A percentile compares a stretch with the other conserved stretches of the same genome.
Evolutionary conservation across 1,140 invertebrate genomes (phyloP).

Genomic region (Nomia melanderi): DNA sequence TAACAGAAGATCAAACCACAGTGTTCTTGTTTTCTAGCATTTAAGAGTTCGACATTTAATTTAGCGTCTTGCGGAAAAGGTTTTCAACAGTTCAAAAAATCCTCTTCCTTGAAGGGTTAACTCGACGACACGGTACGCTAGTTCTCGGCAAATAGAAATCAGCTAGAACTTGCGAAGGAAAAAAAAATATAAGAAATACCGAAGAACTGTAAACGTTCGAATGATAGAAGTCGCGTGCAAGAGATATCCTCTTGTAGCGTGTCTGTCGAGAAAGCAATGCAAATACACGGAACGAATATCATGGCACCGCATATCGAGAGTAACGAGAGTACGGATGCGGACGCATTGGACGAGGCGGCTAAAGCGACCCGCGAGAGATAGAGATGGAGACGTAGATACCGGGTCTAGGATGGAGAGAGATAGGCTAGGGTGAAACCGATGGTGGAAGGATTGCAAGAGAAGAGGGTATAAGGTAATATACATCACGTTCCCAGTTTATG

Average conservation of each 20-base stretch:
- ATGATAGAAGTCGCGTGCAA: background rate
- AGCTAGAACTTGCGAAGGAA: no score
- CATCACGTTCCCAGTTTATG: constrained; percentile 76
- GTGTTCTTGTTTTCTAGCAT: no score
- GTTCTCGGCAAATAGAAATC: background rate
- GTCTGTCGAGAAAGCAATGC: constrained; percentile 5
- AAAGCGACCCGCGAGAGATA: background rate
- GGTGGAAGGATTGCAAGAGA: constrained; percentile 17
- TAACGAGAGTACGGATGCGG: constrained; percentile 32
- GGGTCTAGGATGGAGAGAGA: background rate
- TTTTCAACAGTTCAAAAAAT: no score
- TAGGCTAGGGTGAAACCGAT: background rate
- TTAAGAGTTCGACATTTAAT: no score
- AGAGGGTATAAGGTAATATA: constrained; percentile 63
- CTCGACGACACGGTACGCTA: no score
- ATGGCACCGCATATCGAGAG: constrained; percentile 26
- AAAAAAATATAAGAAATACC: no score
- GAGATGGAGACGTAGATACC: no score
- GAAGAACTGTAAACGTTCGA: background rate
- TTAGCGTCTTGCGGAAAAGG: no score
- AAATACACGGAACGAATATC: constrained; percentile 39
- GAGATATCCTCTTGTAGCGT: background rate
- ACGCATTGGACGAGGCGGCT: constrained; percentile 1
- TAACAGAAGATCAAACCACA: no score
- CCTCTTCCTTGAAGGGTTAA: no score